Evolutionary conservation across 1,140 invertebrate genomes (phyloP).

Genomic region (Steinernema feltiae): DNA sequence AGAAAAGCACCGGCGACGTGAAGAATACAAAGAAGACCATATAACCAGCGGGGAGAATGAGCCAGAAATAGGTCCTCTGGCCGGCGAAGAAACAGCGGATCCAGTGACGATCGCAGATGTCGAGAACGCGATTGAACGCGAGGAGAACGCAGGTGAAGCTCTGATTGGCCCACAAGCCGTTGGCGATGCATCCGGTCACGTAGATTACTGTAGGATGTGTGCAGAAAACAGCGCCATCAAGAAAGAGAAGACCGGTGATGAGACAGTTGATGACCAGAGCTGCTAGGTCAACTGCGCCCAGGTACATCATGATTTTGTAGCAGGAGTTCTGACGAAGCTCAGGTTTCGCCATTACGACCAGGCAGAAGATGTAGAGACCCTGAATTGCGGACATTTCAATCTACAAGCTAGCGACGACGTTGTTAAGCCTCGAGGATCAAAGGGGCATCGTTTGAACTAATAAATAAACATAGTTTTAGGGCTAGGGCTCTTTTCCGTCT

Average conservation of each 20-base stretch:
- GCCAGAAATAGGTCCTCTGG: slow-evolving; percentile 21
- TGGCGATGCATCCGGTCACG: not conserved
- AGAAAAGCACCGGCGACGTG: not conserved
- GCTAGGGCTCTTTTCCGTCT: not conserved
- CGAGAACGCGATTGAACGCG: slow-evolving; percentile 12
- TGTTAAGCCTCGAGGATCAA: not conserved
- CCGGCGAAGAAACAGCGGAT: slow-evolving; percentile 5
- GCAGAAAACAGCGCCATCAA: slow-evolving; percentile 23
- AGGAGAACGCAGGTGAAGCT: slow-evolving; percentile 22
- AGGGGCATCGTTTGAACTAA: not conserved
- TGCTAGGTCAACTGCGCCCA: slow-evolving; percentile 13
- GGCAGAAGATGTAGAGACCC: slow-evolving; percentile 16
- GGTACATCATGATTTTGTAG: slow-evolving; percentile 28
- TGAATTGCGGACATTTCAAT: no score
- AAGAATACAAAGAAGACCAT: slow-evolving; percentile 19
- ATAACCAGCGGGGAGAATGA: not conserved
- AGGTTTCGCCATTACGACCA: slow-evolving; percentile 12
- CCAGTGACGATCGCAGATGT: slow-evolving; percentile 18
- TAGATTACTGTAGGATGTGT: slow-evolving; percentile 13
- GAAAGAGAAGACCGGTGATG: slow-evolving; percentile 17
- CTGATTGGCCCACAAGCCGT: slow-evolving; percentile 16
- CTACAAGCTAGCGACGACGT: not conserved
- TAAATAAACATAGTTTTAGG: not conserved
- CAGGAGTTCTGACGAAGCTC: slow-evolving; percentile 22
- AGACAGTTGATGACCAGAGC: slow-evolving; percentile 19